Conservation (phyloP, 1,140 invertebrate species). For the Orchestia grillus region DNA sequence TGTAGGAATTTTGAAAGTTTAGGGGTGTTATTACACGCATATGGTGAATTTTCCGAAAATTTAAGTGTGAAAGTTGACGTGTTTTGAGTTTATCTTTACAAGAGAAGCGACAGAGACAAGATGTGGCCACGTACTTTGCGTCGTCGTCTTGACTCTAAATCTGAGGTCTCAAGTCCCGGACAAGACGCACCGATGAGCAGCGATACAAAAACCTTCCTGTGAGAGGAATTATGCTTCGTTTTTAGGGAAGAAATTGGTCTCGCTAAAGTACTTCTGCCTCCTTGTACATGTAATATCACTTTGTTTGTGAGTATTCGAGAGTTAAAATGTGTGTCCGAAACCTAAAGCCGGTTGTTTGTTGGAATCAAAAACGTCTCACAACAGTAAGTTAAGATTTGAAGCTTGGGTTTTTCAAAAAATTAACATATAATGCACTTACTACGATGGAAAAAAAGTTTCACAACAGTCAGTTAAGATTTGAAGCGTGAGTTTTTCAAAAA, state of each 20-base stretch:
- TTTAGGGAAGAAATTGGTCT: neutral
- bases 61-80: no score
- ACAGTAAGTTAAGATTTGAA: neutral
- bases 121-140: no score
- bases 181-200: neutral
- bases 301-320: no score
- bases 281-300: no score
- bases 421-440: neutral
- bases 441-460: neutral
- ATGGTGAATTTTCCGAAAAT: neutral
- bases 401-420: neutral
- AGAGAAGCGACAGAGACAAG: no score
- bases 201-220: neutral
- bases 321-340: neutral
- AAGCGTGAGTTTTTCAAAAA: neutral
- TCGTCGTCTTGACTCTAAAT: no score
- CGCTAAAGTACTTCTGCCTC: neutral
- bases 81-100: no score
- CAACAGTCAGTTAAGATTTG: neutral
- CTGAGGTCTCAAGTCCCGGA: no score
- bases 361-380: neutral
- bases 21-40: neutral
- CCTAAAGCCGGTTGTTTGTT: neutral
- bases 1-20: neutral
- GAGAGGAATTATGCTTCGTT: neutral